These are phyloP conservation scores for Heliopora coerulea DNA, from an alignment of 92 coral and sea anemone species.

Conservation along the genomic window DNA sequence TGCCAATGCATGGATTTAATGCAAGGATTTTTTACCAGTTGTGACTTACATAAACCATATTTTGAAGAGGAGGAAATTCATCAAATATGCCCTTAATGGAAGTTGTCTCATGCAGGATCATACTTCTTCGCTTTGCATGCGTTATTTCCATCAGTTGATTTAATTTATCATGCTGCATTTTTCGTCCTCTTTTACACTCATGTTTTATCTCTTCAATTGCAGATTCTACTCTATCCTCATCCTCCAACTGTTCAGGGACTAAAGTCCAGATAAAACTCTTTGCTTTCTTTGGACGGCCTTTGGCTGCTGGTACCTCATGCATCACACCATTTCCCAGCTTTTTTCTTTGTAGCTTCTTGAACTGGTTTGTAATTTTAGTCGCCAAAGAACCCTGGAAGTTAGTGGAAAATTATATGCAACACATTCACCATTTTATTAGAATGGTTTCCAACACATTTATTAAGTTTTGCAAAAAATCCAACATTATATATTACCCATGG, in stretches of 20 bases:
- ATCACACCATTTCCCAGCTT: conserved; percentile 1
- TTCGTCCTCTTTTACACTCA: conserved; percentile 36
- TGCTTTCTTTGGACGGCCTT: conserved; percentile 12
- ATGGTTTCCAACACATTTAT: too few species aligned
- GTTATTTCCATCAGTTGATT: conserved; percentile 35
- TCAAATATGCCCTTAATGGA: conserved; percentile 20
- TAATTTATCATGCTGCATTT: conserved; percentile 32
- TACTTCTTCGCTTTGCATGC: conserved; percentile 35
- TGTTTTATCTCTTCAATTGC: background rate
- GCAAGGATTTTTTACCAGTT: too few species aligned
- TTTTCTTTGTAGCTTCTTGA: conserved; percentile 40
- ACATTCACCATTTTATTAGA: background rate
- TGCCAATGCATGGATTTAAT: too few species aligned
- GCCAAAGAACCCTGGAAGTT: conserved; percentile 42
- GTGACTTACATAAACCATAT: conserved; percentile 46
- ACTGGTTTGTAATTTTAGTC: conserved; percentile 19
- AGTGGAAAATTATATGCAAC: background rate
- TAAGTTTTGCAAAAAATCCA: too few species aligned
- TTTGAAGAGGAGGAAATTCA: conserved; percentile 47
- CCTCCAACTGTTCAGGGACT: conserved; percentile 9
- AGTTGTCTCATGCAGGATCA: conserved; percentile 27
- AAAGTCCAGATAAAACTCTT: conserved; percentile 15
- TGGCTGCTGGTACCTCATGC: background rate
- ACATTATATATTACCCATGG: too few species aligned
- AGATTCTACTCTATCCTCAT: conserved; percentile 1